Evolutionary conservation across 2,888 invertebrate genomes (phyloP), one percentile per base, ranked within the genome.

Genomic region (Heliconius erato): DNA sequence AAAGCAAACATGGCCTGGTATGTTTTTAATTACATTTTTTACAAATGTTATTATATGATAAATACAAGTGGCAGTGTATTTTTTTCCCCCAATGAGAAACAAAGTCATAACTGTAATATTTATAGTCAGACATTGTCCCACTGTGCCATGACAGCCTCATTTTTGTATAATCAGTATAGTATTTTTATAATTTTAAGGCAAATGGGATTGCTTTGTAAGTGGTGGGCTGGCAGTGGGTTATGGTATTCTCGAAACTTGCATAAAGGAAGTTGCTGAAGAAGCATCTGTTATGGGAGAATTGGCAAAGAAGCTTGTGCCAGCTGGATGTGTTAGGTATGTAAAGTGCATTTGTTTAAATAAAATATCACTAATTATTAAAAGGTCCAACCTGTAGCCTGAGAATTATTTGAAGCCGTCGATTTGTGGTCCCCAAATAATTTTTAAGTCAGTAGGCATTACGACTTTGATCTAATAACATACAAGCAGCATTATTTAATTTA

Each of bases 181-280:
- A 6, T 32, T 54, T 67, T 83, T 54, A 32, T 74, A 26, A 77
- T 78, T 88, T 89, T 76, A 86, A 97, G 97, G 97, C 68, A 98
- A 98, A 94, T 98, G 98, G 98, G 99, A 99, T 92, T 99, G 99
- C 91, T 98, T 99, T 97, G 99, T 99, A 67, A 98, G 98, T 86
- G 99, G 99, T 79, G 99, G 99, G 6, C 92, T 99, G 79, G 98
- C 98, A 44, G 98, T 98, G 71, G 99, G 99, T 26, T 98, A 97
- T 93, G 98, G 98, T 74, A 98, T 99, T 84, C 95, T 98, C 88
- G 98, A 99, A 94, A 99, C 99, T 79, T 98, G 98, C 63, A 97
- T 98, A 87, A 99, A 99, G 92, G 99, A 99, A 93, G 99, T 99
- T 9, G 98, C 98, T 87, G 99, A 99, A 92, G 99, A 99, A 92